Conservation (phyloP, 1,140 invertebrate genomes). For the Armadillidium nasatum region DNA sequence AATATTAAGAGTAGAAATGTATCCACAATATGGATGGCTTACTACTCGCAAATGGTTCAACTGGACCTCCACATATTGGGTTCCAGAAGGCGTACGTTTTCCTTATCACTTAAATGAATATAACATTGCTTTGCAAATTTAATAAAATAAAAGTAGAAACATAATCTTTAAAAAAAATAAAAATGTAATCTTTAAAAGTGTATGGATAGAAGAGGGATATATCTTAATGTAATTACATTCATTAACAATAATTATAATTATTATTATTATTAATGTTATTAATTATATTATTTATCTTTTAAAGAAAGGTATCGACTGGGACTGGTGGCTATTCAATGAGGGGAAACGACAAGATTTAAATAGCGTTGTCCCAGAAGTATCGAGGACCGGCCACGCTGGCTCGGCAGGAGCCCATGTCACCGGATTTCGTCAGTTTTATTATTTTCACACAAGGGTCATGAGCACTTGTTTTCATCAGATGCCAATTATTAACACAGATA, state of each 20-base stretch:
- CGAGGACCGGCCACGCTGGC: slow-evolving; percentile 31
- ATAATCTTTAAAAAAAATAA: no score
- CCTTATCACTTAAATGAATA: no score
- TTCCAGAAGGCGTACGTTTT: slow-evolving; percentile 27
- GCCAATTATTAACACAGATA: not conserved
- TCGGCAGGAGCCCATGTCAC: slow-evolving; percentile 25
- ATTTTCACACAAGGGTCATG: slow-evolving; percentile 25
- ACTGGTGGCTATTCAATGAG: slow-evolving; percentile 37
- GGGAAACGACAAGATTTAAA: slow-evolving; percentile 8
- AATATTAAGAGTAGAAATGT: slow-evolving; percentile 28
- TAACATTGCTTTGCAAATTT: no score
- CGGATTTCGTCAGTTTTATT: slow-evolving; percentile 31
- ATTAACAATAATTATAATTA: no score
- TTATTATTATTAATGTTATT: no score
- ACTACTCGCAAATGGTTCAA: slow-evolving; percentile 24
- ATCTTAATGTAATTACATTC: no score
- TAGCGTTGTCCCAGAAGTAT: slow-evolving; percentile 31
- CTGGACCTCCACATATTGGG: slow-evolving; percentile 21
- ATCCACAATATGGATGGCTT: slow-evolving; percentile 38
- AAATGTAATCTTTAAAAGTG: no score
- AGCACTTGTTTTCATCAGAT: not conserved
- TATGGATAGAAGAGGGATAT: no score
- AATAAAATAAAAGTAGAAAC: no score
- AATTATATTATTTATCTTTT: not conserved
- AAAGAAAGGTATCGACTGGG: slow-evolving; percentile 28